Evolutionary conservation across 1,140 invertebrate genomes (phyloP).

Genomic region (Holotrichia oblita): DNA sequence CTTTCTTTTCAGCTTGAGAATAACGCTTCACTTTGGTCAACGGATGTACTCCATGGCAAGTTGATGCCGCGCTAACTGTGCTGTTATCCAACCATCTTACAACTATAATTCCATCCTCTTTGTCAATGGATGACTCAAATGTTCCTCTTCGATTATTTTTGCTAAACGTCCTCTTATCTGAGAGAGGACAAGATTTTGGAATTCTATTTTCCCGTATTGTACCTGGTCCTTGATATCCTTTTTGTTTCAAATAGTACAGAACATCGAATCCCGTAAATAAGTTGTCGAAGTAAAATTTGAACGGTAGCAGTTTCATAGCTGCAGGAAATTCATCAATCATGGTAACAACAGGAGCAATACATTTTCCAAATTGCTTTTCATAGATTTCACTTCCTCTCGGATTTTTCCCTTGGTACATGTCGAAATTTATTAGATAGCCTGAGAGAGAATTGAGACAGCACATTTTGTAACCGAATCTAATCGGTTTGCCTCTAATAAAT

Average conservation of each 20-base stretch:
- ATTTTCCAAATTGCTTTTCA: slow-evolving; percentile 54
- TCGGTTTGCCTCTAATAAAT: slow-evolving; percentile 41
- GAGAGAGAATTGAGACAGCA: slow-evolving; percentile 41
- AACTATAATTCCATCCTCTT: slow-evolving; percentile 22
- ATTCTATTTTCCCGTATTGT: slow-evolving; percentile 41
- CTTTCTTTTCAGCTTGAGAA: slow-evolving; percentile 36
- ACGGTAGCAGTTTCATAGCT: too few relatives aligned
- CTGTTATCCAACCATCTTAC: slow-evolving; percentile 54
- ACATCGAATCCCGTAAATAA: slow-evolving; percentile 35
- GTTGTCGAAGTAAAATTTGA: slow-evolving; percentile 42
- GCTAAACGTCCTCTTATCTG: slow-evolving; percentile 14
- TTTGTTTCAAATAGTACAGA: slow-evolving; percentile 34
- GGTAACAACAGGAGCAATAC: slow-evolving; percentile 45
- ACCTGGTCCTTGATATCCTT: slow-evolving; percentile 29
- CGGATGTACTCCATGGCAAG: slow-evolving; percentile 45
- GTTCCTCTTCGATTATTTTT: slow-evolving; percentile 32
- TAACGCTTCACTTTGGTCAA: slow-evolving; percentile 24
- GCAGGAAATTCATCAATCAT: slow-evolving; percentile 49
- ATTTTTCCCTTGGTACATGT: too few relatives aligned
- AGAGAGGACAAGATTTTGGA: slow-evolving; percentile 25
- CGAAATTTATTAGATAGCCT: slow-evolving; percentile 43
- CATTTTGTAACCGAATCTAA: slow-evolving; percentile 45
- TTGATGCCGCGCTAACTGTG: slow-evolving; percentile 53
- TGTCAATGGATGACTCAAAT: neutral
- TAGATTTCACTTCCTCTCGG: too few relatives aligned